Conservation (phyloP, 2,888 invertebrate genomes). For the Coenonympha glycerion region DNA sequence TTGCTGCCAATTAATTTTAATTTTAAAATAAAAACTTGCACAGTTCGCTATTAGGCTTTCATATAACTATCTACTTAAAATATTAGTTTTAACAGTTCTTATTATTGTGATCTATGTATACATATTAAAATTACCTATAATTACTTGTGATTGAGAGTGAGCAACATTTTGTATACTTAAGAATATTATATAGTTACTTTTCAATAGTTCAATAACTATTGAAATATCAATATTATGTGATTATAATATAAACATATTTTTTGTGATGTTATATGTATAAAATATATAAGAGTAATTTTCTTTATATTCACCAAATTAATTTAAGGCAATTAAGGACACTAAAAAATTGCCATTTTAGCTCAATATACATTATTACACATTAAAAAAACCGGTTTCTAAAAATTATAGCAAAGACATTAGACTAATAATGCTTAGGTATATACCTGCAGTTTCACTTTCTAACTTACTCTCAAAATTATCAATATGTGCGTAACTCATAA, state of each 20-base stretch:
- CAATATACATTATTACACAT: too few species aligned
- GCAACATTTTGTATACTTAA: slow-evolving; percentile 22
- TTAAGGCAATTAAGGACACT: too few species aligned
- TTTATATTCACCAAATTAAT: too few species aligned
- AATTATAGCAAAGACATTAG: too few species aligned
- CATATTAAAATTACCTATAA: slow-evolving; percentile 21
- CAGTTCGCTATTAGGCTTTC: slow-evolving; percentile 9
- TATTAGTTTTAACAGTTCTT: slow-evolving; percentile 21
- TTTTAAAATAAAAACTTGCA: background rate
- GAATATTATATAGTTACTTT: slow-evolving; percentile 13
- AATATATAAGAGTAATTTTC: too few species aligned
- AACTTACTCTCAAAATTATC: too few species aligned
- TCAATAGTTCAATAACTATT: too few species aligned
- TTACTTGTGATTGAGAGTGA: slow-evolving; percentile 26
- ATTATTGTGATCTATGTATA: slow-evolving; percentile 26
- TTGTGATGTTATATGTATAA: background rate
- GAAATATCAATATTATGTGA: background rate
- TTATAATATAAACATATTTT: slow-evolving; percentile 1
- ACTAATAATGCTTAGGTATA: too few species aligned
- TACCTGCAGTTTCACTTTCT: too few species aligned
- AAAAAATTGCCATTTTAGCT: too few species aligned
- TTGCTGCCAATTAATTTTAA: background rate
- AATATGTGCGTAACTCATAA: too few species aligned
- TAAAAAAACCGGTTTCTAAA: too few species aligned
- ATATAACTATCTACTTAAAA: slow-evolving; percentile 18